A percentile compares a stretch with the other conserved stretches of the same genome.
Evolutionary conservation across 2,797 vertebrate genomes (phyloP).

Genomic region (Gadopsis bispinosus): DNA sequence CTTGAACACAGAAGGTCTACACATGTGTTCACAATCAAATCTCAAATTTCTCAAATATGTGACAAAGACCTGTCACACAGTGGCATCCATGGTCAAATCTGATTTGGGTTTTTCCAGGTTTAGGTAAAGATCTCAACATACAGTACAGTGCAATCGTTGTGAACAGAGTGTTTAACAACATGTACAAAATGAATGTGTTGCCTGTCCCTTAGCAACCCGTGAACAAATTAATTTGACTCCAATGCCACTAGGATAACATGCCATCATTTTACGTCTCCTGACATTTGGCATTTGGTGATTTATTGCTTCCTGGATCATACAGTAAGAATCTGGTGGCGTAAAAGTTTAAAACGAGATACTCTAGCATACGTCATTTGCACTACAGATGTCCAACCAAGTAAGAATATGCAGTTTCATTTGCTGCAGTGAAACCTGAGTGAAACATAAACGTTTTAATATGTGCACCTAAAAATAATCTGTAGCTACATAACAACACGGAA

Average conservation of each 20-base stretch:
- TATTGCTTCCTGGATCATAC: constrained; percentile 57
- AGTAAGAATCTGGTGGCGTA: constrained; percentile 25
- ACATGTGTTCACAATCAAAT: constrained; percentile 73
- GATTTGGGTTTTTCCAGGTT: constrained; percentile 9
- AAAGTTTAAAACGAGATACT: constrained; percentile 47
- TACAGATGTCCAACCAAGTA: constrained; percentile 48
- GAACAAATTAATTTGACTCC: constrained; percentile 31
- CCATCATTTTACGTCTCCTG: constrained; percentile 35
- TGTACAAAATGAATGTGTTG: constrained; percentile 18
- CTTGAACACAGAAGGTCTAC: constrained; percentile 47
- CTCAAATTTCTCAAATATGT: constrained; percentile 53
- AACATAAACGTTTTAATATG: constrained; percentile 70
- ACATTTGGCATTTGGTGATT: constrained; percentile 62
- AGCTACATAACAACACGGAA: constrained; percentile 71
- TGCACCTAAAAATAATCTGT: constrained; percentile 74
- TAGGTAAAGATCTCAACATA: constrained; percentile 1
- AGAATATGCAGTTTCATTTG: constrained; percentile 55
- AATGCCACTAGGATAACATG: constrained; percentile 35
- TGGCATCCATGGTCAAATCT: constrained; percentile 22
- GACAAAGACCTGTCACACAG: constrained; percentile 59
- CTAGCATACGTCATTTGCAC: constrained; percentile 49
- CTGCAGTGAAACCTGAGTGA: constrained; percentile 63
- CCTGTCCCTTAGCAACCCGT: constrained; percentile 33
- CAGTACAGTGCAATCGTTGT: not conserved
- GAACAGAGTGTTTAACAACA: constrained; percentile 3